Percentiles rank a stretch among this genome's conserved stretches.
Evolutionary conservation across 2,888 invertebrate genomes (phyloP).

Genomic region (Mimachlamys varia): DNA sequence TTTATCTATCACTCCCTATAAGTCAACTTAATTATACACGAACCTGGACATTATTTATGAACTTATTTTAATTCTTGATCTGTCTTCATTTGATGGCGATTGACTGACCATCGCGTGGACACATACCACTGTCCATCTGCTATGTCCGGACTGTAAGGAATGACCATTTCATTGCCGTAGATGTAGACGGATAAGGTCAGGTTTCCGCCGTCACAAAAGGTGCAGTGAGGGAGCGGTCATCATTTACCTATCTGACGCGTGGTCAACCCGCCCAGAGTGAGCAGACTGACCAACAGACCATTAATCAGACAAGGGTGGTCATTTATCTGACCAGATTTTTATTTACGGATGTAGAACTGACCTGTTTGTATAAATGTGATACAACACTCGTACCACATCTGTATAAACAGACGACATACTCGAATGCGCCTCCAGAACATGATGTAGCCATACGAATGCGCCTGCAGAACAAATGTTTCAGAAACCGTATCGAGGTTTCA

Average conservation of each 20-base stretch:
- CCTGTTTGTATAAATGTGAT: conserved; percentile 26
- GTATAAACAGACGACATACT: background rate
- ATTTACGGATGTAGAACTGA: conserved; percentile 1
- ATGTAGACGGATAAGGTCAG: background rate
- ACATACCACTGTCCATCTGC: background rate
- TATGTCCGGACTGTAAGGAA: background rate
- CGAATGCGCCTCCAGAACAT: background rate
- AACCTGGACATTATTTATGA: background rate
- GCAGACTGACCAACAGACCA: conserved; percentile 20
- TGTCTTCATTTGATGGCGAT: background rate
- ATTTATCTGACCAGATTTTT: conserved; percentile 34
- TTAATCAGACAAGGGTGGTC: background rate
- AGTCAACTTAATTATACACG: background rate
- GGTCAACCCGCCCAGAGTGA: background rate
- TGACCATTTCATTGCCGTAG: conserved; percentile 2
- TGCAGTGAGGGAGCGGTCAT: background rate
- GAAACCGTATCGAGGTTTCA: too few species aligned
- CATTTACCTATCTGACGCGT: conserved; percentile 28
- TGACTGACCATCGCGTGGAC: background rate
- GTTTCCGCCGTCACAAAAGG: conserved; percentile 8
- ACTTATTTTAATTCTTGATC: background rate
- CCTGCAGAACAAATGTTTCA: background rate
- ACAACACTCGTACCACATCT: background rate
- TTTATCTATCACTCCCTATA: background rate
- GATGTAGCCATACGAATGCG: background rate